A percentile compares a stretch with the other conserved stretches of the same genome.
phyloP scores from a whole-genome alignment of 2,797 vertebrate species.

The Decapterus maruadsi region DNA sequence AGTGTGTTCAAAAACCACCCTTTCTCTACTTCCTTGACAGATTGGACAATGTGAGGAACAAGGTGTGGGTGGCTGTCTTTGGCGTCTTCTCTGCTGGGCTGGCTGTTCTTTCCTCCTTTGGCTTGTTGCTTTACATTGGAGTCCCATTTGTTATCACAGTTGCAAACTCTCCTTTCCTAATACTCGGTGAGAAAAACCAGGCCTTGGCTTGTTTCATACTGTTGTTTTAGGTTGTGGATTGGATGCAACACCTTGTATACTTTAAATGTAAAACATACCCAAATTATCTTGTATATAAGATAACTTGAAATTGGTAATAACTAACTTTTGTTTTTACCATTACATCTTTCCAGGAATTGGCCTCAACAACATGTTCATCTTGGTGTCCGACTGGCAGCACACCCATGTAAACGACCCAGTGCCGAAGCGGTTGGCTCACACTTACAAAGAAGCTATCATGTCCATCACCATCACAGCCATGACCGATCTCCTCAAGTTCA shows the following conservation, averaged over 20 bases:
- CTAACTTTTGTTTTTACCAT: neutral
- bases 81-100: slow-evolving; percentile 86
- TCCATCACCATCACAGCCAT: slow-evolving; percentile 89
- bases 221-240: neutral
- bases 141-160: slow-evolving; percentile 87
- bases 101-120: slow-evolving; percentile 87
- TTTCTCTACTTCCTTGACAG: slow-evolving; percentile 61
- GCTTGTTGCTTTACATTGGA: slow-evolving; percentile 85
- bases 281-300: neutral
- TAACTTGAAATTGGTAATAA: neutral
- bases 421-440: slow-evolving; percentile 76
- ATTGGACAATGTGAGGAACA: slow-evolving; percentile 86
- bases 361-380: slow-evolving; percentile 90
- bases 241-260: neutral
- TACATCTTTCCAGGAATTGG: slow-evolving; percentile 83
- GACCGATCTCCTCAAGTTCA: slow-evolving; percentile 88
- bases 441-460: slow-evolving; percentile 85
- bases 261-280: neutral
- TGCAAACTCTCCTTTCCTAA: slow-evolving; percentile 87
- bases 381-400: slow-evolving; percentile 89
- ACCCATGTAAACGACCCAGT: slow-evolving; percentile 71
- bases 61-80: slow-evolving; percentile 84
- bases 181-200: slow-evolving; percentile 85
- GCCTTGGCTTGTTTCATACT: neutral
- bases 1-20: neutral